Conservation (phyloP, 2,888 invertebrate species). For the Ormyrus rosae region DNA sequence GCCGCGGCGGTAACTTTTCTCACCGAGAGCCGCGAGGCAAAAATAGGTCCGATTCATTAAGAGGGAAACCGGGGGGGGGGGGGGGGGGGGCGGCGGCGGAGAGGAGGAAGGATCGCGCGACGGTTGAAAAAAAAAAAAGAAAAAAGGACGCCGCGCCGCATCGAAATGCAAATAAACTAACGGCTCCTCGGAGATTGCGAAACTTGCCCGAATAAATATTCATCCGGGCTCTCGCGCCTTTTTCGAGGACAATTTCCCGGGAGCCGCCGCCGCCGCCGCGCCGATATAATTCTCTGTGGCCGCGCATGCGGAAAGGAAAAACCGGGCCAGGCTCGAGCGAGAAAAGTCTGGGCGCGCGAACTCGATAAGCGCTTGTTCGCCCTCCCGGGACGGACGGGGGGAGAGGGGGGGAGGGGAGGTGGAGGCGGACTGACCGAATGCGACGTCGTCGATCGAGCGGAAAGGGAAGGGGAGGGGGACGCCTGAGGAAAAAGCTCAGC, state of each 20-base stretch:
- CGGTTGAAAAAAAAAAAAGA: not conserved
- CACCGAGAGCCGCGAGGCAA: not conserved
- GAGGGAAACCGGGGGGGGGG: too few relatives aligned
- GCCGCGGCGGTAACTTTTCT: not conserved
- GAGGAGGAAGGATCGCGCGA: not conserved
- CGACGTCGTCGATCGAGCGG: not conserved
- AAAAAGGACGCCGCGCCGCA: constrained; percentile 6
- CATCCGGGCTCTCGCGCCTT: constrained; percentile 36
- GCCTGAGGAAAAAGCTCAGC: too few relatives aligned
- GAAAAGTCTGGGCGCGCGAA: constrained; percentile 20
- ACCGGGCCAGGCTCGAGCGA: not conserved
- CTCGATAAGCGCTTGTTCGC: constrained; percentile 42
- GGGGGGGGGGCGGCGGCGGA: too few relatives aligned
- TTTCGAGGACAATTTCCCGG: constrained; percentile 26
- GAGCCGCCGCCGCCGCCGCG: not conserved
- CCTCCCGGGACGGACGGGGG: not conserved
- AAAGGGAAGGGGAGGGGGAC: too few relatives aligned
- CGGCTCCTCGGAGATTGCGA: constrained; percentile 55
- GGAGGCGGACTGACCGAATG: not conserved
- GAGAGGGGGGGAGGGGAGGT: too few relatives aligned
- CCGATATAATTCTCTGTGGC: constrained; percentile 17
- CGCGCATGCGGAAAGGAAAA: not conserved
- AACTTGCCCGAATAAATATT: constrained; percentile 56
- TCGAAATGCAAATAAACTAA: constrained; percentile 57
- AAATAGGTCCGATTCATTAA: constrained; percentile 19